Percentiles rank a stretch among this genome's conserved stretches.
These are phyloP conservation scores for Melanaphis sacchari DNA, from an alignment of 1,140 invertebrate genomes.

Conservation along the genomic window DNA sequence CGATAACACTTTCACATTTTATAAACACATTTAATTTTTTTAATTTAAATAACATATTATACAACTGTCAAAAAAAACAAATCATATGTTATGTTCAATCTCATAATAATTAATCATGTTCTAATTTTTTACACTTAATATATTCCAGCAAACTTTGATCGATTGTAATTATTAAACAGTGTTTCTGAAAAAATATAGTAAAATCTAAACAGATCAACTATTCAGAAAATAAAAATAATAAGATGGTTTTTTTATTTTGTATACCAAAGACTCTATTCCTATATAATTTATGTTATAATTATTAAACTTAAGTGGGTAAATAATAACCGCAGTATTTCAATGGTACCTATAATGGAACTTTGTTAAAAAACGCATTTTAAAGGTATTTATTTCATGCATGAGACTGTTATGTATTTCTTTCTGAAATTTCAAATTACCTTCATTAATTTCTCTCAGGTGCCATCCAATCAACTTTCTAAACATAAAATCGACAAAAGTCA, in stretches of 20 bases:
- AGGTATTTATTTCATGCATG: background rate
- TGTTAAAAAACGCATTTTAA: background rate
- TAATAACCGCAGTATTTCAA: background rate
- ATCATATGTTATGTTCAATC: background rate
- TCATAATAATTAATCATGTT: background rate
- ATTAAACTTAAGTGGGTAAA: background rate
- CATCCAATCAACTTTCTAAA: background rate
- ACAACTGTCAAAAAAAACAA: no score
- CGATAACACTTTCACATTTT: background rate
- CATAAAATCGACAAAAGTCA: background rate
- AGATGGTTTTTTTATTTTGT: no score
- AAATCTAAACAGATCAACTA: background rate
- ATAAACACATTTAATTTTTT: background rate
- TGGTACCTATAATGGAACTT: background rate
- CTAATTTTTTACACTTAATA: background rate
- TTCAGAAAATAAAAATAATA: background rate
- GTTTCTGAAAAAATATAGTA: background rate
- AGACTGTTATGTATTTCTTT: background rate
- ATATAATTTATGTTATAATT: background rate
- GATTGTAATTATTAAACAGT: background rate
- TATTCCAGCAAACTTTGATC: rapidly evolving
- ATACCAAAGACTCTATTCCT: background rate
- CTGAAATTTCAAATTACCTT: background rate
- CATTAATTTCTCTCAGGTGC: background rate
- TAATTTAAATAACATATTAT: no score